These are phyloP conservation scores for Helogale parvula DNA, from an alignment of 2,113 vertebrate genomes.

Conservation along the genomic window DNA sequence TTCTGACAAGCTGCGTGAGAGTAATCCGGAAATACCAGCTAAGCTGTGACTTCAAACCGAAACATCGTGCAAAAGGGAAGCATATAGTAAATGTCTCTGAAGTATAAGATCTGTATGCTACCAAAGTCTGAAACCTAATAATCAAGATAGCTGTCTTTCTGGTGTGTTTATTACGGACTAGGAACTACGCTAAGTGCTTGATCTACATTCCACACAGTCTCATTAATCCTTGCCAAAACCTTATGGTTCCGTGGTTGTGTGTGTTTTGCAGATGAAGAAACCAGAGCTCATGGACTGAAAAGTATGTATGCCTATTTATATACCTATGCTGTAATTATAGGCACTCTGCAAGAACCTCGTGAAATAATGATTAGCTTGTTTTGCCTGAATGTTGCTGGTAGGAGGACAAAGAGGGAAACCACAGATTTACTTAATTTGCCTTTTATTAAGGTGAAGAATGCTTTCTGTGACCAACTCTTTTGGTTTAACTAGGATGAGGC, in stretches of 20 bases:
- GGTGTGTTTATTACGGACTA: not conserved
- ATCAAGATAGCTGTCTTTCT: not conserved
- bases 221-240: not conserved
- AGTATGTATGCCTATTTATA: not conserved
- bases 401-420: not conserved
- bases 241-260: not conserved
- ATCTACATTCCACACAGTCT: not conserved
- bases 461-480: not conserved
- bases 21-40: not conserved
- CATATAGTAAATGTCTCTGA: not conserved
- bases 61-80: not conserved
- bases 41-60: not conserved
- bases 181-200: not conserved
- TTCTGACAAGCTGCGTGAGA: not conserved
- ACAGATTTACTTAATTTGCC: not conserved
- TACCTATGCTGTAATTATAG: not conserved
- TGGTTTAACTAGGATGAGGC: not conserved
- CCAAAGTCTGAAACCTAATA: not conserved
- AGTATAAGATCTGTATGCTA: not conserved
- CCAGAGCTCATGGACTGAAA: not conserved
- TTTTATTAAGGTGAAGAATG: constrained; percentile 12
- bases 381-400: not conserved
- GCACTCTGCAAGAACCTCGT: not conserved
- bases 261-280: not conserved
- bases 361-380: not conserved